Evolutionary conservation across 2,797 vertebrate species (phyloP).

Genomic region (Corythornis leucogaster): DNA sequence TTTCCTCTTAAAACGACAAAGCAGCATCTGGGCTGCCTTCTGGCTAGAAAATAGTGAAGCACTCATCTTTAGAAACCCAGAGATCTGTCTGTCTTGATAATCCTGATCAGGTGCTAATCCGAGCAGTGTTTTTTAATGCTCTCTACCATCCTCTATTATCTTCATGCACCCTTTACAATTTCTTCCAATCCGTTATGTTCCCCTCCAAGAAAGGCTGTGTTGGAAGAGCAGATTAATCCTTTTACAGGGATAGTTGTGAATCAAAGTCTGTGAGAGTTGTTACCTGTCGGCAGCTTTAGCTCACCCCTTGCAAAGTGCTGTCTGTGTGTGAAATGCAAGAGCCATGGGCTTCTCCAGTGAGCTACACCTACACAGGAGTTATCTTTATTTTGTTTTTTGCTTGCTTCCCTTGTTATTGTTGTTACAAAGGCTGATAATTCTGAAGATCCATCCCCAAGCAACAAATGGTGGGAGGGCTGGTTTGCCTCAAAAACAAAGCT

Average conservation of each 20-base stretch:
- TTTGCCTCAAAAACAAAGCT: background rate
- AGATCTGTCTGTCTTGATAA: background rate
- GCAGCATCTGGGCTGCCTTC: background rate
- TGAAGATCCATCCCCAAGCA: background rate
- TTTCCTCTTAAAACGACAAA: background rate
- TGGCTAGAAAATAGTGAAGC: background rate
- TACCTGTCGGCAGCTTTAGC: background rate
- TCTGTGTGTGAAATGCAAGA: background rate
- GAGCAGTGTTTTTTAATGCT: background rate
- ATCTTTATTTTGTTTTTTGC: background rate
- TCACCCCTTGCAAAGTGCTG: background rate
- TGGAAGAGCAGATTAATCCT: background rate
- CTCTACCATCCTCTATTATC: background rate
- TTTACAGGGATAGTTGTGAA: background rate
- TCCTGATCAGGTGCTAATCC: background rate
- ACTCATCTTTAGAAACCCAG: background rate
- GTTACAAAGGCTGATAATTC: background rate
- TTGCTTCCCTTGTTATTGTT: background rate
- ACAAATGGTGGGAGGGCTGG: accelerated
- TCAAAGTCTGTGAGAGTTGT: background rate
- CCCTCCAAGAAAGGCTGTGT: background rate
- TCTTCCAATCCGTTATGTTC: background rate
- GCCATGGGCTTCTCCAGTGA: background rate
- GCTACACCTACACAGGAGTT: background rate
- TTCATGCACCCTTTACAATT: background rate